phyloP scores from a whole-genome alignment of 2,888 invertebrate genomes.

The Mesorhabditis sp. region DNA sequence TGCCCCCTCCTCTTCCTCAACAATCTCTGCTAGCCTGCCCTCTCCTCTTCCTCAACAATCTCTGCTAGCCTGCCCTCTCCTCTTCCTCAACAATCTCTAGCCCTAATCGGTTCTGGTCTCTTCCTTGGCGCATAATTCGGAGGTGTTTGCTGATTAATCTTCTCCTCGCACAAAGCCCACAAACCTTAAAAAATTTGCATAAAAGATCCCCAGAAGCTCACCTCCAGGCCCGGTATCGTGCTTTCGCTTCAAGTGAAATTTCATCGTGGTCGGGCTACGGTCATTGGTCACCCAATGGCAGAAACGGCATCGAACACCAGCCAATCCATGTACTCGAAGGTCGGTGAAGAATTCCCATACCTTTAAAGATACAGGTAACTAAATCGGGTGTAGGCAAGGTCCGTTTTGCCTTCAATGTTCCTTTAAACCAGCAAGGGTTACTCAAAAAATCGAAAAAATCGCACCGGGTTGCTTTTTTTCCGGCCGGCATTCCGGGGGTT shows the following conservation, averaged over 20 bases:
- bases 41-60: background rate
- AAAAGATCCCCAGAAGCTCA: background rate
- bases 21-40: background rate
- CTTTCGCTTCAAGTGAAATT: constrained; percentile 44
- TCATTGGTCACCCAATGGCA: constrained; percentile 47
- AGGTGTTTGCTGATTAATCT: constrained; percentile 42
- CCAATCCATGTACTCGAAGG: constrained; percentile 35
- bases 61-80: background rate
- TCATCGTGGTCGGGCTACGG: constrained; percentile 46
- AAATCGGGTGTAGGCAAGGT: background rate
- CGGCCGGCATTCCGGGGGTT: constrained; percentile 44
- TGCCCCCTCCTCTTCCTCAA: background rate
- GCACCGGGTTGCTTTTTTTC: constrained; percentile 44
- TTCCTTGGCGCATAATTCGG: constrained; percentile 37
- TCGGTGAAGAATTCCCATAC: constrained; percentile 51
- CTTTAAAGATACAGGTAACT: constrained; percentile 15
- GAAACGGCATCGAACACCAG: constrained; percentile 42
- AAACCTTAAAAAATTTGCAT: constrained; percentile 22
- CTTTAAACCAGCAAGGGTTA: background rate
- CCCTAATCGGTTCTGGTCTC: constrained; percentile 9
- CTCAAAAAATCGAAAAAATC: constrained; percentile 2
- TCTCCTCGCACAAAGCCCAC: constrained; percentile 46
- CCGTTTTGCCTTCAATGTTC: background rate
- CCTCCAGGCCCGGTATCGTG: constrained; percentile 33
- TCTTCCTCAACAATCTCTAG: background rate